Conservation (phyloP, 2,797 vertebrate genomes). For the Spea hammondii region DNA sequence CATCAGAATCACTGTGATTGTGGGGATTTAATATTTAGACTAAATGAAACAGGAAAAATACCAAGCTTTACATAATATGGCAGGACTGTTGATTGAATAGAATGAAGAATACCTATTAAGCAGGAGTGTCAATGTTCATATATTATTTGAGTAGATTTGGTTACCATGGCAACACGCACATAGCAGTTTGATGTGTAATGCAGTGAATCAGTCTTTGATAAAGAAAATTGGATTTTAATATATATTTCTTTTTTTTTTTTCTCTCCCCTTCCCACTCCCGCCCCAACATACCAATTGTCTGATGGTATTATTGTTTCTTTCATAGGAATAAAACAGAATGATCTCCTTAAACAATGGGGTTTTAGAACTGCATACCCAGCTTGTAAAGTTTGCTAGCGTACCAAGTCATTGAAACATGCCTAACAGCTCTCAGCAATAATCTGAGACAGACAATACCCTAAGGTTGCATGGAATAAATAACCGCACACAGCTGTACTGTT, state of each 20-base stretch:
- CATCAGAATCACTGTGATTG: neutral
- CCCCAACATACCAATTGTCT: conserved; percentile 14
- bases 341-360: conserved; percentile 34
- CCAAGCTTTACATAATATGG: conserved; percentile 26
- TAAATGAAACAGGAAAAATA: conserved; percentile 21
- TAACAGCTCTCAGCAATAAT: conserved; percentile 12
- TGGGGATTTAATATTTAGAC: conserved; percentile 14
- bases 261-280: neutral
- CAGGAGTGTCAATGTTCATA: conserved; percentile 45
- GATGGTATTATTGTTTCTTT: conserved; percentile 22
- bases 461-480: conserved; percentile 30
- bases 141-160: conserved; percentile 69
- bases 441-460: conserved; percentile 19
- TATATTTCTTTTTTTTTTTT: conserved; percentile 18
- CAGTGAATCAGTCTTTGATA: conserved; percentile 65
- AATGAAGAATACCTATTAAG: conserved; percentile 44
- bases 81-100: conserved; percentile 28
- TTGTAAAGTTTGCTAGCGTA: conserved; percentile 27
- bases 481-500: conserved; percentile 7
- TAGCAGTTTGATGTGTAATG: conserved; percentile 67
- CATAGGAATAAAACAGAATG: conserved; percentile 29
- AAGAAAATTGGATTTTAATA: conserved; percentile 50
- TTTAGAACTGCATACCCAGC: conserved; percentile 15
- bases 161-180: conserved; percentile 72
- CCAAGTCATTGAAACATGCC: conserved; percentile 37